A percentile compares a stretch with the other conserved stretches of the same genome.
Evolutionary conservation across 2,113 vertebrate species (phyloP).

Genomic region (Thomomys bottae): DNA sequence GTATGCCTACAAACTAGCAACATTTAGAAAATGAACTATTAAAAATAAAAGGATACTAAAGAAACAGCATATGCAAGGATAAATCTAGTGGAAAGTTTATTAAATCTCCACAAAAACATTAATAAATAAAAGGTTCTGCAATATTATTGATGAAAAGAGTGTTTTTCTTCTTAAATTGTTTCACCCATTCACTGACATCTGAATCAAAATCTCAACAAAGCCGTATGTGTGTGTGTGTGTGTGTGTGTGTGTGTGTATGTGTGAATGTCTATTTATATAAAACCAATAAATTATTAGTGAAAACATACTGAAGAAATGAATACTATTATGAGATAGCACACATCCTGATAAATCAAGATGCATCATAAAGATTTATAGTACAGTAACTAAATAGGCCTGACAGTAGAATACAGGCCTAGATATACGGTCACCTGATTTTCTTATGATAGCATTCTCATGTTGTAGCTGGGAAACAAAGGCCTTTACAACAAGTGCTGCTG

Average conservation of each 20-base stretch:
- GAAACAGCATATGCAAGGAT: background rate
- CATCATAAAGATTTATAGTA: background rate
- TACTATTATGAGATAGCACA: too few species aligned
- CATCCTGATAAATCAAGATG: too few species aligned
- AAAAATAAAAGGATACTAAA: background rate
- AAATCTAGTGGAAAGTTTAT: background rate
- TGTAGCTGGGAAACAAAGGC: background rate
- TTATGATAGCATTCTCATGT: background rate
- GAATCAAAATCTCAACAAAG: background rate
- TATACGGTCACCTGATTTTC: background rate
- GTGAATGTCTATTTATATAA: background rate
- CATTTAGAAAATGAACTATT: conserved; percentile 12
- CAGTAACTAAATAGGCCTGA: background rate
- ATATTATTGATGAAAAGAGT: background rate
- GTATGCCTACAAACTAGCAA: background rate
- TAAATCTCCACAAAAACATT: background rate
- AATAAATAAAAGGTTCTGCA: background rate
- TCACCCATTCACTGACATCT: background rate
- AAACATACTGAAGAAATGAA: background rate
- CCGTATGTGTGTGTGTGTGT: background rate
- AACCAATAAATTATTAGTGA: background rate
- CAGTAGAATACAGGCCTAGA: background rate
- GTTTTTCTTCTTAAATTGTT: background rate
- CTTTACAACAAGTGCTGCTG: background rate
- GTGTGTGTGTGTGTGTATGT: too few species aligned